Percentiles rank a stretch among this genome's conserved stretches.
phyloP scores from a whole-genome alignment of 2,888 invertebrate species.

The Zygothrica quintamaculata region DNA sequence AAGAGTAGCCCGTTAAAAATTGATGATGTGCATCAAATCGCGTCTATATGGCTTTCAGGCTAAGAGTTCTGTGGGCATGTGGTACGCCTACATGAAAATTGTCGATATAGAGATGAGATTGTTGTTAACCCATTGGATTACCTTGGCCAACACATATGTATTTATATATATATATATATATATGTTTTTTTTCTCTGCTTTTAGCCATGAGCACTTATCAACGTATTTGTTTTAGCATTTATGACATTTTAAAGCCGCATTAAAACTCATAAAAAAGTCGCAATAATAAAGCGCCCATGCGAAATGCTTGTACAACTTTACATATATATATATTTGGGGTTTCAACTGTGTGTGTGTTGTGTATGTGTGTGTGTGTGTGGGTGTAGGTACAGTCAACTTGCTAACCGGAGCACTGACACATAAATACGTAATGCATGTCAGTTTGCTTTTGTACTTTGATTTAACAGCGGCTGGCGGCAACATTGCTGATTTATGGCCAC shows the following conservation, averaged over 20 bases:
- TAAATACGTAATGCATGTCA: slow-evolving; percentile 75
- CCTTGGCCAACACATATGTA: background rate
- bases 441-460: slow-evolving; percentile 75
- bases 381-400: slow-evolving; percentile 48
- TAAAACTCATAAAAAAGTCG: slow-evolving; percentile 57
- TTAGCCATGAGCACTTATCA: slow-evolving; percentile 51
- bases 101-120: background rate
- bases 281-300: slow-evolving; percentile 54
- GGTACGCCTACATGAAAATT: slow-evolving; percentile 25
- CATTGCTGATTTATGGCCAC: slow-evolving; percentile 65
- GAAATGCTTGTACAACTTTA: slow-evolving; percentile 49
- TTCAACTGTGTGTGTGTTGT: slow-evolving; percentile 3
- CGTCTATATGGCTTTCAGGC: slow-evolving; percentile 39
- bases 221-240: slow-evolving; percentile 60
- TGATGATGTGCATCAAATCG: slow-evolving; percentile 74
- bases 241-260: slow-evolving; percentile 71
- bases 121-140: slow-evolving; percentile 39
- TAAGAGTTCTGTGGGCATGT: slow-evolving; percentile 29
- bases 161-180: too few species aligned
- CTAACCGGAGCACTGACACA: slow-evolving; percentile 56
- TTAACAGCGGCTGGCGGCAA: slow-evolving; percentile 60
- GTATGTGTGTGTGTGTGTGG: slow-evolving; percentile 3
- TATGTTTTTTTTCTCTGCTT: too few species aligned
- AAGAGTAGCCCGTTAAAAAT: slow-evolving; percentile 73
- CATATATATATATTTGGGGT: slow-evolving; percentile 49